Conservation (phyloP, 2,113 vertebrate genomes). For the Macrotis lagotis region DNA sequence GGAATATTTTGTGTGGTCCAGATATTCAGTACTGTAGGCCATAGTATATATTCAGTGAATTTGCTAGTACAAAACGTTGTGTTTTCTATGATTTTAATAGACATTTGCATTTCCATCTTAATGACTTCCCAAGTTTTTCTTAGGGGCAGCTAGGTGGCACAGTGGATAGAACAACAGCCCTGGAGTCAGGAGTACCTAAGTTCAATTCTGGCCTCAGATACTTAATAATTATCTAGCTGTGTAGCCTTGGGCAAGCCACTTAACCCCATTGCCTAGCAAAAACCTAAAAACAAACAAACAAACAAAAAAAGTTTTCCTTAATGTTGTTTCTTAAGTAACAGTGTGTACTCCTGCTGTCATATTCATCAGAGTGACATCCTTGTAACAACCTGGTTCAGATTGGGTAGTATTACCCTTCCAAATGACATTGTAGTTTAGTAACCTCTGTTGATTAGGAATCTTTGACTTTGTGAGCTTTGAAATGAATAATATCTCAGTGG, state of each 20-base stretch:
- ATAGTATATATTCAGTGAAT: conserved; percentile 32
- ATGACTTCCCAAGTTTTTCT: too few species aligned
- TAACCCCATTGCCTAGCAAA: too few species aligned
- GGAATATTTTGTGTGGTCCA: background rate
- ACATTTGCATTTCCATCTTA: background rate
- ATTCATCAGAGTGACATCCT: background rate
- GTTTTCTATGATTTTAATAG: background rate
- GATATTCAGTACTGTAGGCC: background rate
- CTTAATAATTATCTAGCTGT: too few species aligned
- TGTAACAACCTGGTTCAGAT: background rate
- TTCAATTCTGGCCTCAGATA: too few species aligned
- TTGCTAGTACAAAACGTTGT: background rate
- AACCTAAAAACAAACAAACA: too few species aligned
- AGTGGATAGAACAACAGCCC: too few species aligned
- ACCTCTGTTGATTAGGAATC: background rate
- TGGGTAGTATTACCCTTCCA: background rate
- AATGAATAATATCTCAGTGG: background rate
- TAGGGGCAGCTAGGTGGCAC: too few species aligned
- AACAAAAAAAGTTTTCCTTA: too few species aligned
- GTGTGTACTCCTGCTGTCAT: background rate
- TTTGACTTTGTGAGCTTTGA: background rate
- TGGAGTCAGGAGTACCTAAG: too few species aligned
- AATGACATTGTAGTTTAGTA: background rate
- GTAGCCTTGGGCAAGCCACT: too few species aligned
- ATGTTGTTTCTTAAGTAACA: background rate